phyloP scores from a whole-genome alignment of 2,888 invertebrate genomes.

The Agrypnus murinus region DNA sequence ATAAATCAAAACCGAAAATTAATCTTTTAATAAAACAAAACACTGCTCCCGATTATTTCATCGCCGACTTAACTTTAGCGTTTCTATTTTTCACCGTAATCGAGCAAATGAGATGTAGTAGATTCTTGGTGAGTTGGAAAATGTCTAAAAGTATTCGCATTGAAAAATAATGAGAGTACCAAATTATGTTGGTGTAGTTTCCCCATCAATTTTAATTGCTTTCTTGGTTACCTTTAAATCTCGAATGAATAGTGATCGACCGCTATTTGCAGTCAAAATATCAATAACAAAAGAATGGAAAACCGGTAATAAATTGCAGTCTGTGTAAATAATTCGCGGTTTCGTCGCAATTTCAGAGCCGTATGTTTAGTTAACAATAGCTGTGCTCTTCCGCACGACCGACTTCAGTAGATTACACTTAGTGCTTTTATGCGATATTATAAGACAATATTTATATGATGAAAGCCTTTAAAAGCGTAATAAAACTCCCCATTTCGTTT shows the following conservation, averaged over 20 bases:
- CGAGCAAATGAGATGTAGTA: not conserved
- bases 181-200: slow-evolving; percentile 24
- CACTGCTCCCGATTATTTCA: too few relatives aligned
- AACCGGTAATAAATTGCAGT: slow-evolving; percentile 34
- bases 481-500: slow-evolving; percentile 60
- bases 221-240: slow-evolving; percentile 9
- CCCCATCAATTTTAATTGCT: slow-evolving; percentile 17
- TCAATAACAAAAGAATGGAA: slow-evolving; percentile 5
- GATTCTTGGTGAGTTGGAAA: not conserved
- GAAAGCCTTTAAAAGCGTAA: slow-evolving; percentile 67
- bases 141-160: slow-evolving; percentile 9
- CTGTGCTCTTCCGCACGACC: slow-evolving; percentile 53
- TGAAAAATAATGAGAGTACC: slow-evolving; percentile 16
- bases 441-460: slow-evolving; percentile 68
- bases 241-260: too few relatives aligned
- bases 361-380: slow-evolving; percentile 57
- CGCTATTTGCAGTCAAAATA: slow-evolving; percentile 27
- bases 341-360: slow-evolving; percentile 40
- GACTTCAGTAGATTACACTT: slow-evolving; percentile 54
- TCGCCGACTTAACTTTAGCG: not conserved
- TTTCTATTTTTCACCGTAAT: not conserved
- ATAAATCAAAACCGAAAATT: too few relatives aligned
- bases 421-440: slow-evolving; percentile 64
- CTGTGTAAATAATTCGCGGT: slow-evolving; percentile 47
- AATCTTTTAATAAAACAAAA: too few relatives aligned